Percentiles rank a stretch among this genome's conserved stretches.
These are phyloP conservation scores for Lumbricus terrestris DNA, from an alignment of 2,888 invertebrate species.

Conservation along the genomic window DNA sequence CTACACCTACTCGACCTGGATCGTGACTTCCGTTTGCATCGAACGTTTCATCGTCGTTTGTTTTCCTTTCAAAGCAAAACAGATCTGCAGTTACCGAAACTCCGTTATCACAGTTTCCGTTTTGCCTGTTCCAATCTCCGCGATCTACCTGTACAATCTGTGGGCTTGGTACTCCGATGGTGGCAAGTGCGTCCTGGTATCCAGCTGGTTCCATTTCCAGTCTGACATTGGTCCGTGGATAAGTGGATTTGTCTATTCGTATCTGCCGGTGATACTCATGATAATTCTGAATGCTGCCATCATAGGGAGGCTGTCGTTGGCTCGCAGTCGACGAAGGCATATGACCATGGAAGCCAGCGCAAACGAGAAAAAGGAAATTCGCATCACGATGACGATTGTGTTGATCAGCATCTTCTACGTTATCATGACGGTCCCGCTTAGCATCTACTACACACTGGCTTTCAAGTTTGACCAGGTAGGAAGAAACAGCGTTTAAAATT, in stretches of 20 bases:
- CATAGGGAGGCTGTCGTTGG: conserved; percentile 15
- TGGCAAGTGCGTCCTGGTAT: not conserved
- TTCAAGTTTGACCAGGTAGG: conserved; percentile 21
- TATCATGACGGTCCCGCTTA: conserved; percentile 33
- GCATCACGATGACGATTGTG: conserved; percentile 30
- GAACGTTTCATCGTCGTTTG: conserved; percentile 51
- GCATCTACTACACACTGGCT: conserved; percentile 30
- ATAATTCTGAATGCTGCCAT: conserved; percentile 24
- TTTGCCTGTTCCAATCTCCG: not conserved
- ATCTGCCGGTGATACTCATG: conserved; percentile 27
- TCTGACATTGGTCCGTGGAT: conserved; percentile 29
- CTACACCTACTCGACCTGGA: conserved; percentile 40
- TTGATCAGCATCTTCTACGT: conserved; percentile 29
- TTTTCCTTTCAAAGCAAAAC: conserved; percentile 48
- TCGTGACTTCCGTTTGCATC: conserved; percentile 48
- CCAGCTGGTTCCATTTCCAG: conserved; percentile 19
- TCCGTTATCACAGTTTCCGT: not conserved
- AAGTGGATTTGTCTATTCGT: conserved; percentile 29
- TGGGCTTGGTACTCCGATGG: not conserved
- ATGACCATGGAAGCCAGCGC: conserved; percentile 6
- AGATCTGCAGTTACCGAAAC: conserved; percentile 13
- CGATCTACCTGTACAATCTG: not conserved
- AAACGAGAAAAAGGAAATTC: not conserved
- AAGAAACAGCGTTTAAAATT: not conserved
- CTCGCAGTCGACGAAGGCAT: not conserved